Conservation (phyloP, 2,113 vertebrate species). For the Perca flavescens region DNA sequence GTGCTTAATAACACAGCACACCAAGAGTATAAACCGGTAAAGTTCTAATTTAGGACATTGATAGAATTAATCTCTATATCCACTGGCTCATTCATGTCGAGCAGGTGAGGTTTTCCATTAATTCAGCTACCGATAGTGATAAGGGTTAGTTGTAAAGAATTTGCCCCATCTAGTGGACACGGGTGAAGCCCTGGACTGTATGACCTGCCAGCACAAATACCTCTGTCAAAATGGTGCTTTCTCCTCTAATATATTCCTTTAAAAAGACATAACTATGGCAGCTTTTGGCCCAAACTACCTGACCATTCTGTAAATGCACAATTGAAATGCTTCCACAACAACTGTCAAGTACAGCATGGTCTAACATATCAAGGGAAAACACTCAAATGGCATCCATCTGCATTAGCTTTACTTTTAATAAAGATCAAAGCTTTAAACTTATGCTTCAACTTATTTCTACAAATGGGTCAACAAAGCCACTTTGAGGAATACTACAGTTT, state of each 20-base stretch:
- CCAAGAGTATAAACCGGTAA: slow-evolving; percentile 8
- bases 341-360: background rate
- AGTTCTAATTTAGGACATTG: slow-evolving; percentile 20
- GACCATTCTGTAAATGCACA: background rate
- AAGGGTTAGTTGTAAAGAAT: background rate
- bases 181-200: background rate
- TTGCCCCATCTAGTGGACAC: slow-evolving; percentile 1
- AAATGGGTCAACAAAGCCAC: background rate
- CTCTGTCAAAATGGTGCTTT: background rate
- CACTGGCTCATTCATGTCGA: slow-evolving; percentile 1
- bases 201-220: background rate
- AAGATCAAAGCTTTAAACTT: background rate
- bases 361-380: background rate
- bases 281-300: background rate
- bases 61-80: slow-evolving; percentile 18
- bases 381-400: background rate
- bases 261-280: background rate
- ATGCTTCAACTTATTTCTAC: background rate
- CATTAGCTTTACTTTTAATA: background rate
- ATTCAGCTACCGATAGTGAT: background rate
- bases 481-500: background rate
- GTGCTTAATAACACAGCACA: background rate
- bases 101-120: background rate
- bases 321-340: background rate
- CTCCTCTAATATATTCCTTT: background rate